These are phyloP conservation scores for Phataginus tricuspis DNA, from an alignment of 2,797 vertebrate species.

Conservation along the genomic window DNA sequence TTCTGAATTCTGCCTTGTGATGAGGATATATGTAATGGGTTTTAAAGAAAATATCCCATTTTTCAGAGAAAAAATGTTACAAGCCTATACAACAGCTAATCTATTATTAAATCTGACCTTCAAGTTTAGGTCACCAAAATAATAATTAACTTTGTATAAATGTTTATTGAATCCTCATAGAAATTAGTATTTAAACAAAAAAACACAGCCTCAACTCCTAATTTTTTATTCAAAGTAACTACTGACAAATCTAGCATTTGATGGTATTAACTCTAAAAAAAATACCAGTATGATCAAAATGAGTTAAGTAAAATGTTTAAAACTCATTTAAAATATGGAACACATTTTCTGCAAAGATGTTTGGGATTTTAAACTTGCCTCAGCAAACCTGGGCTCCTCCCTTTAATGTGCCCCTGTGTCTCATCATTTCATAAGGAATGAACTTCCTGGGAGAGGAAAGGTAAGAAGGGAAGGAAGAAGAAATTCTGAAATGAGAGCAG, in stretches of 20 bases:
- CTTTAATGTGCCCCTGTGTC: not conserved
- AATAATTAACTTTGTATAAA: not conserved
- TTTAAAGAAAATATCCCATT: conserved; percentile 25
- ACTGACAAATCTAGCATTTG: conserved; percentile 30
- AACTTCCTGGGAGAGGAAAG: not conserved
- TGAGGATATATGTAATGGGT: not conserved
- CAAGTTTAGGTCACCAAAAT: conserved; percentile 44
- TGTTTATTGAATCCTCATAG: not conserved
- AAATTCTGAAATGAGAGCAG: conserved; percentile 49
- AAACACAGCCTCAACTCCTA: not conserved
- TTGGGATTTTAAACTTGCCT: not conserved
- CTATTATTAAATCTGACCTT: not conserved
- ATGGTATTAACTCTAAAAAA: not conserved
- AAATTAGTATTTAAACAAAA: conserved; percentile 46
- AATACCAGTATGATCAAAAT: not conserved
- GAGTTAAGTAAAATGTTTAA: not conserved
- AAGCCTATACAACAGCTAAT: not conserved
- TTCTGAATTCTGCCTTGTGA: not conserved
- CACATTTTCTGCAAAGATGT: conserved; percentile 8
- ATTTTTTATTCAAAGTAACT: conserved; percentile 27
- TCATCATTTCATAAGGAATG: conserved; percentile 2
- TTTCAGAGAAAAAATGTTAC: not conserved
- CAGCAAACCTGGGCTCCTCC: not conserved
- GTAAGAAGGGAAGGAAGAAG: conserved; percentile 14
- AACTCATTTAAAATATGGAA: conserved; percentile 40